Percentiles rank a stretch among this genome's conserved stretches.
Evolutionary conservation across 2,113 vertebrate genomes (phyloP).

Genomic region (Strix aluco): DNA sequence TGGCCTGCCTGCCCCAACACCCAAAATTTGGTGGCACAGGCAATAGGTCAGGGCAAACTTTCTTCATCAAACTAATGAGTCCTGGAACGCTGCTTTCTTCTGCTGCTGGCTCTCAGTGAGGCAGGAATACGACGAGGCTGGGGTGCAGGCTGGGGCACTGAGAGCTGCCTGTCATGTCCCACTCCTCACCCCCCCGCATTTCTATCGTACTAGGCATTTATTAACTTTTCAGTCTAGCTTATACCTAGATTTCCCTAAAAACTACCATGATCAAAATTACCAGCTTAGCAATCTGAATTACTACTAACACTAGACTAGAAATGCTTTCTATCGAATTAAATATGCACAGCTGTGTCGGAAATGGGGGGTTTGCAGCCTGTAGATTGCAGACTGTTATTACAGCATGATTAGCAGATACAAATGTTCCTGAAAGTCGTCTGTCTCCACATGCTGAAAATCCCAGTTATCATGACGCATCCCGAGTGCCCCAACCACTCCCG

Average conservation of each 20-base stretch:
- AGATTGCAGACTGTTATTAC: constrained; percentile 47
- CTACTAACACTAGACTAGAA: constrained; percentile 17
- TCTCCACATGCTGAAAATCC: background rate
- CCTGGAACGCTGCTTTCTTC: background rate
- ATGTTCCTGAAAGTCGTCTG: constrained; percentile 1
- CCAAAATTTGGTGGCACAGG: background rate
- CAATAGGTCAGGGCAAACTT: background rate
- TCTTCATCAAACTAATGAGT: background rate
- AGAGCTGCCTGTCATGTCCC: background rate
- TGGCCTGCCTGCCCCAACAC: accelerated
- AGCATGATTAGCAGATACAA: constrained; percentile 40
- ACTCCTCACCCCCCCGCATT: background rate
- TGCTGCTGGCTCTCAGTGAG: background rate
- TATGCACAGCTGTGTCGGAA: constrained; percentile 50
- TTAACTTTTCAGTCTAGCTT: background rate
- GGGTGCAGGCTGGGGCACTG: background rate
- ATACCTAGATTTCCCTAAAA: constrained; percentile 25
- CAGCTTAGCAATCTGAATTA: background rate
- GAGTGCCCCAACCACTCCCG: background rate
- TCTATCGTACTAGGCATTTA: background rate
- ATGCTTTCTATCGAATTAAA: constrained; percentile 5
- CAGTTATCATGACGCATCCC: background rate
- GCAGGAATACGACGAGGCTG: background rate
- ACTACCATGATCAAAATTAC: constrained; percentile 39
- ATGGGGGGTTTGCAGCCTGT: constrained; percentile 16